Evolutionary conservation across 2,888 invertebrate genomes (phyloP).

Genomic region (Netelia fuscicornis): DNA sequence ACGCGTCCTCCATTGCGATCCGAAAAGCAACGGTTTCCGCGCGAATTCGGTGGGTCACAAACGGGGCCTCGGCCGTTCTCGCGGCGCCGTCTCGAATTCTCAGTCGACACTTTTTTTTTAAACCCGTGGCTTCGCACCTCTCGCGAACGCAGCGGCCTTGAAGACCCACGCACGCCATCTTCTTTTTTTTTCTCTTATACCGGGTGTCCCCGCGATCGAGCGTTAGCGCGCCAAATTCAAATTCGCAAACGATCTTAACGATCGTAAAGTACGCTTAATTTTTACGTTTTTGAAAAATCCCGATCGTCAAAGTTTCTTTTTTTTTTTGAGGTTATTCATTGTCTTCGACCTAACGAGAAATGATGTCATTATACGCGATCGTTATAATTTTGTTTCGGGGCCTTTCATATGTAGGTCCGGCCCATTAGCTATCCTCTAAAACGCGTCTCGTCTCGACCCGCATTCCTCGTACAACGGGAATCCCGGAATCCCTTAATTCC

Average conservation of each 20-base stretch:
- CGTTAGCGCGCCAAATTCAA: background rate
- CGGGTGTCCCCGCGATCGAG: constrained; percentile 42
- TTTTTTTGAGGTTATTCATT: too few relatives aligned
- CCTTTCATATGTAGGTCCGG: constrained; percentile 12
- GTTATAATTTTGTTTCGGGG: constrained; percentile 22
- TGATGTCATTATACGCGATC: constrained; percentile 29
- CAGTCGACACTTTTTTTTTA: constrained; percentile 67
- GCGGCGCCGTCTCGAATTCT: constrained; percentile 70
- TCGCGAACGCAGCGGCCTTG: constrained; percentile 62
- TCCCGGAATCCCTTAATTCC: background rate
- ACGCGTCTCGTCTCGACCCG: constrained; percentile 50
- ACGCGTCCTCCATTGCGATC: background rate
- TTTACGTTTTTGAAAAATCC: too few relatives aligned
- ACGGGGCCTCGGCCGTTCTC: constrained; percentile 20
- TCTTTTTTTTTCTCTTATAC: constrained; percentile 44
- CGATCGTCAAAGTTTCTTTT: too few relatives aligned
- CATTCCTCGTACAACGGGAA: constrained; percentile 56
- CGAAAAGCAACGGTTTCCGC: constrained; percentile 57
- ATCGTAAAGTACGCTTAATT: background rate
- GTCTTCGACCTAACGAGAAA: too few relatives aligned
- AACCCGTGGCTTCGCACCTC: constrained; percentile 61
- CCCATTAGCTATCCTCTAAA: constrained; percentile 28
- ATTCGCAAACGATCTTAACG: background rate
- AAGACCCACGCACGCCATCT: constrained; percentile 21
- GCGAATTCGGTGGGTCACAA: constrained; percentile 5